Percentiles rank a stretch among this genome's conserved stretches.
Evolutionary conservation across 2,888 invertebrate genomes (phyloP).

Genomic region (Melanophora roralis): DNA sequence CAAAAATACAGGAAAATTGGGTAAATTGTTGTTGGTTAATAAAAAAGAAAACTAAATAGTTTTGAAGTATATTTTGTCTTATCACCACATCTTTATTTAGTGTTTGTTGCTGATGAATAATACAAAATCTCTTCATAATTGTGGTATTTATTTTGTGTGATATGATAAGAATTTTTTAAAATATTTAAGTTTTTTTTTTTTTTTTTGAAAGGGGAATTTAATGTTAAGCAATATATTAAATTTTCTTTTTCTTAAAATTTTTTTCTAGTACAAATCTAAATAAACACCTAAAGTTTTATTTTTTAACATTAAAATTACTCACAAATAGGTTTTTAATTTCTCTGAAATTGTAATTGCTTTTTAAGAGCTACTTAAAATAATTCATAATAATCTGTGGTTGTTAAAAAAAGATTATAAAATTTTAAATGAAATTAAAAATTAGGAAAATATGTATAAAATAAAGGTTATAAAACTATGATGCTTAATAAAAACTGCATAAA

Average conservation of each 20-base stretch:
- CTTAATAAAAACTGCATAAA: too few species aligned
- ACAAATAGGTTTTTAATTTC: neutral
- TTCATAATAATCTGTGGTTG: neutral
- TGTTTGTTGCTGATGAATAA: neutral
- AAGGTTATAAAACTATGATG: too few species aligned
- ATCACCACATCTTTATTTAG: conserved; percentile 31
- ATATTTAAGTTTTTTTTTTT: neutral
- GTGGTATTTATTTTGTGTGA: conserved; percentile 43
- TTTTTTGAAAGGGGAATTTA: neutral
- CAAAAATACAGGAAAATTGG: too few species aligned
- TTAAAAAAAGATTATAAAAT: too few species aligned
- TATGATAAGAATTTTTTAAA: conserved; percentile 18
- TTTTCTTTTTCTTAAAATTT: neutral
- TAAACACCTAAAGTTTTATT: neutral
- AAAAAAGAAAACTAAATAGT: neutral
- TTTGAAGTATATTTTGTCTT: conserved; percentile 1
- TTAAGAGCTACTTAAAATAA: neutral
- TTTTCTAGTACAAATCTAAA: neutral
- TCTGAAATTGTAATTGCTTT: neutral
- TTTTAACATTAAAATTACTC: neutral
- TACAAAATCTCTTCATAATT: conserved; percentile 20
- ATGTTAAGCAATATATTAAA: neutral
- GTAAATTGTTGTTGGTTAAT: neutral
- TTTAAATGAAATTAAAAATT: too few species aligned
- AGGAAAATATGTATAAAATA: too few species aligned